Conservation (phyloP, 2,113 vertebrate species). For the Dasypus novemcinctus region DNA sequence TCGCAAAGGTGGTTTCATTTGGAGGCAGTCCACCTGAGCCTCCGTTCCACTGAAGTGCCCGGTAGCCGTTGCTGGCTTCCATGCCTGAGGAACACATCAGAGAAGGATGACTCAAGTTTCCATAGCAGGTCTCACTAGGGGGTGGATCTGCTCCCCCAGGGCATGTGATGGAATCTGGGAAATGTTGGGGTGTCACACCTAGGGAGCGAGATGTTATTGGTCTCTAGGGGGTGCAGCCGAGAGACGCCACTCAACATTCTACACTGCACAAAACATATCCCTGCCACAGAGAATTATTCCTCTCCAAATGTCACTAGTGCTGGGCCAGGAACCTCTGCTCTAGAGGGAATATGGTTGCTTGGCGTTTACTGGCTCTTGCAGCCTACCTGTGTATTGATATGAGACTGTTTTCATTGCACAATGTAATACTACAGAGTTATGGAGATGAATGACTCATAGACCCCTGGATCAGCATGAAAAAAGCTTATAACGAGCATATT, state of each 20-base stretch:
- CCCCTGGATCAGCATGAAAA: no score
- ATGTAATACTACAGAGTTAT: no score
- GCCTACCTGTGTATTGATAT: no score
- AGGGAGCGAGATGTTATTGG: accelerated
- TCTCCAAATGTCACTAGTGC: neutral
- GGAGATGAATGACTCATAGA: no score
- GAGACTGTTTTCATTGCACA: no score
- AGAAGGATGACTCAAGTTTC: accelerated
- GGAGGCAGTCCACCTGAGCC: constrained; percentile 78
- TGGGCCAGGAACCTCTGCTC: no score
- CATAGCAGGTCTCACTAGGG: accelerated
- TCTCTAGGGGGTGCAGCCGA: accelerated
- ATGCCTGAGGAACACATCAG: constrained; percentile 28
- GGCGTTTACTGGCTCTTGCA: no score
- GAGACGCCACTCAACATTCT: no score
- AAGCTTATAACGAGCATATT: no score
- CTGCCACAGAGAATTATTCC: no score
- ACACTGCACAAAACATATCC: accelerated
- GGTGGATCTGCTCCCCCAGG: neutral
- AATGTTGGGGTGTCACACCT: accelerated
- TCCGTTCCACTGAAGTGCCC: constrained; percentile 66
- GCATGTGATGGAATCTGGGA: accelerated
- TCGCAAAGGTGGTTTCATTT: constrained; percentile 82
- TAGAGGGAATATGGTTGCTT: no score
- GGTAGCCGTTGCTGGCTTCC: constrained; percentile 51